phyloP scores from a whole-genome alignment of 2,113 vertebrate genomes.

The Axis porcinus region DNA sequence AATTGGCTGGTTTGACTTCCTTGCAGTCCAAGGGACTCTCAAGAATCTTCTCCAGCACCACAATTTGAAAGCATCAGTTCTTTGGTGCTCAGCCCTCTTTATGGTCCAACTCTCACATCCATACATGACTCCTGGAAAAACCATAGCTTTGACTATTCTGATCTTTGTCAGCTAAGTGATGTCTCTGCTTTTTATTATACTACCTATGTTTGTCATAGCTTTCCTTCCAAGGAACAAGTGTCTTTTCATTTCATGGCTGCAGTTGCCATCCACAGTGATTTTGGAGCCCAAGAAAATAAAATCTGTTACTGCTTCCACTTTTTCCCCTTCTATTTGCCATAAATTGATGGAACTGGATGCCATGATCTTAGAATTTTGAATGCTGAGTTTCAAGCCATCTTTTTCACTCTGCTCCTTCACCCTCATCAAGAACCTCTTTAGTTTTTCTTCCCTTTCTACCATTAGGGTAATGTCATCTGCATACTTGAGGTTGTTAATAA shows the following conservation, averaged over 20 bases:
- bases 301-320: background rate
- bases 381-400: background rate
- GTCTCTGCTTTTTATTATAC: background rate
- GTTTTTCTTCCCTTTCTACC: background rate
- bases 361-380: background rate
- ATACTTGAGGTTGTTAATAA: background rate
- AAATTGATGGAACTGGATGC: background rate
- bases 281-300: background rate
- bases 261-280: background rate
- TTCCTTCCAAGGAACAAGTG: background rate
- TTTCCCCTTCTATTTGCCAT: background rate
- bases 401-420: background rate
- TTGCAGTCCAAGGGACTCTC: background rate
- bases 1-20: background rate
- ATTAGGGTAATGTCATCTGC: background rate
- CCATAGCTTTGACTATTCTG: background rate
- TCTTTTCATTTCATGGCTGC: background rate
- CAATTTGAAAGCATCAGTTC: background rate
- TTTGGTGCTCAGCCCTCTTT: background rate
- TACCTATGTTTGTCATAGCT: background rate
- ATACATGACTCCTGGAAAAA: background rate
- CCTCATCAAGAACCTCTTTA: background rate
- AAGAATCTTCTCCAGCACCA: background rate
- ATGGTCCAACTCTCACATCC: background rate
- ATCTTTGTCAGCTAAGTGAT: background rate